Percentiles rank a stretch among this genome's conserved stretches.
Evolutionary conservation across 2,888 invertebrate genomes (phyloP).

Genomic region (Athetis lepigone): DNA sequence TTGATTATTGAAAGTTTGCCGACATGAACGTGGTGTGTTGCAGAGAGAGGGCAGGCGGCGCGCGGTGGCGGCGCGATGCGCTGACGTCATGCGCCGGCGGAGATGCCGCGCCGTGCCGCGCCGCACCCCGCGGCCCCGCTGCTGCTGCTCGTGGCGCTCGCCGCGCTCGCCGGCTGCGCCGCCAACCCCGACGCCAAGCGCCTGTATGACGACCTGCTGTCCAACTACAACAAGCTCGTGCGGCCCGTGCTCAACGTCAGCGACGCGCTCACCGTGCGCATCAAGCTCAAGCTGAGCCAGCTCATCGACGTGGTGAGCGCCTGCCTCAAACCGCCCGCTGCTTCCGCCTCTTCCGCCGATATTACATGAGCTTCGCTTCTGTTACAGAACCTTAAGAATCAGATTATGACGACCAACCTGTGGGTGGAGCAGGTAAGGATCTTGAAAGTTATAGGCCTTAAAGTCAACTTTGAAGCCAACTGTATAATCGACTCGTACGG

Average conservation of each 20-base stretch:
- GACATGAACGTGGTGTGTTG: neutral
- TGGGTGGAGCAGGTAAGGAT: conserved; percentile 94
- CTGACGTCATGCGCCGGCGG: conserved; percentile 85
- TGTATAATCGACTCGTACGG: neutral
- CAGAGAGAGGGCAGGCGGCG: conserved; percentile 65
- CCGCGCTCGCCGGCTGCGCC: conserved; percentile 92
- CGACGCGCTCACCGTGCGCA: conserved; percentile 98
- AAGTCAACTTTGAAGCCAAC: neutral
- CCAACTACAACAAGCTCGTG: conserved; percentile 99
- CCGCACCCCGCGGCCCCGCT: conserved; percentile 76
- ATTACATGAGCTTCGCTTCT: conserved; percentile 21
- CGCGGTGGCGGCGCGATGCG: conserved; percentile 76
- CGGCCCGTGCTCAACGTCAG: conserved; percentile 98
- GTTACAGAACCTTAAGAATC: conserved; percentile 97
- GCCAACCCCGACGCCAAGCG: conserved; percentile 99
- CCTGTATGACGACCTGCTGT: conserved; percentile 98
- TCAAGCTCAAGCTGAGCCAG: conserved; percentile 98
- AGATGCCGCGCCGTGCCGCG: conserved; percentile 84
- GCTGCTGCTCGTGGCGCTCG: conserved; percentile 81
- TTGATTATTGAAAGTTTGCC: no score
- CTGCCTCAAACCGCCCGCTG: neutral
- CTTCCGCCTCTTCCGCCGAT: neutral
- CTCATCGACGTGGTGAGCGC: conserved; percentile 98
- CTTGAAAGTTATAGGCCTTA: neutral
- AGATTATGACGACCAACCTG: conserved; percentile 98